phyloP scores from a whole-genome alignment of 2,113 vertebrate species.

The Lepus timidus region DNA sequence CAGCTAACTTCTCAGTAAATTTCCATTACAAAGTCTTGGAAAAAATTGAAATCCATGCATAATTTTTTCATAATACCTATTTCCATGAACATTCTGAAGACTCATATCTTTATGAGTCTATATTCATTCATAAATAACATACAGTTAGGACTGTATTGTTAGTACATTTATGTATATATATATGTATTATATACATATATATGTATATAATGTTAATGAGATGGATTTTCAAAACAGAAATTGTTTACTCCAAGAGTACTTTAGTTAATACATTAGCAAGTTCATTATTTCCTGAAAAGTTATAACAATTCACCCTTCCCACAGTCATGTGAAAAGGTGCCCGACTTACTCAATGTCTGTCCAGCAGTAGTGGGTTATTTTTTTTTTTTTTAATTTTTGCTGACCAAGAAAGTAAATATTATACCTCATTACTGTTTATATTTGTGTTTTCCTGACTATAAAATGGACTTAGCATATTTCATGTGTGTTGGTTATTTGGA shows the following conservation, averaged over 20 bases:
- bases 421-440: not conserved
- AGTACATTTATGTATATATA: not conserved
- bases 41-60: not conserved
- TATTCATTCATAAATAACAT: not conserved
- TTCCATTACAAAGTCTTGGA: not conserved
- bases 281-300: not conserved
- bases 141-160: not conserved
- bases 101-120: not conserved
- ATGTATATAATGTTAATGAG: not conserved
- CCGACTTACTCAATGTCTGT: not conserved
- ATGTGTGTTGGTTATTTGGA: not conserved
- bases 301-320: not conserved
- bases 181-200: no score
- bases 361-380: not conserved
- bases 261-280: conserved; percentile 4
- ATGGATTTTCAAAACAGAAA: conserved; percentile 27
- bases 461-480: not conserved
- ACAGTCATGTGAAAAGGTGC: not conserved
- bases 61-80: no score
- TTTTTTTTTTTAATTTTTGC: not conserved
- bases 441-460: not conserved
- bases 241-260: not conserved
- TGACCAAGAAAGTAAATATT: not conserved
- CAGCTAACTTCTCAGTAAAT: not conserved
- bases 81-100: no score